Evolutionary conservation across 2,888 invertebrate species (phyloP).

Genomic region (Campopleginae sp.): DNA sequence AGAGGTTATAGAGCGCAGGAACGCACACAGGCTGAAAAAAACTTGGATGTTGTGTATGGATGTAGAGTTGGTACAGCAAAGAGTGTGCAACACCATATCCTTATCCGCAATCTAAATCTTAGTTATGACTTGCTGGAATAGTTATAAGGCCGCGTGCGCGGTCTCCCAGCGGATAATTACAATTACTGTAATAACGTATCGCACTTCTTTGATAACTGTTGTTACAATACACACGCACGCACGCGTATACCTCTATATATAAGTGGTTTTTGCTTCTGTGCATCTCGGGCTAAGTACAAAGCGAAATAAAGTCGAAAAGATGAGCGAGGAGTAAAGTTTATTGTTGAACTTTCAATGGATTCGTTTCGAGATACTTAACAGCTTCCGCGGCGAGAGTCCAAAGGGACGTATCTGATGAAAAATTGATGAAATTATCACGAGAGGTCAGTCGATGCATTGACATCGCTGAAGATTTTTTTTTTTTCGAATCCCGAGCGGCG

Average conservation of each 20-base stretch:
- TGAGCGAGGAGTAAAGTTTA: slow-evolving; percentile 37
- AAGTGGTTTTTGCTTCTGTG: slow-evolving; percentile 43
- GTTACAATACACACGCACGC: slow-evolving; percentile 55
- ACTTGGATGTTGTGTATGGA: slow-evolving; percentile 47
- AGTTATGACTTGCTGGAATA: slow-evolving; percentile 72
- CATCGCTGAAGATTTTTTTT: background rate
- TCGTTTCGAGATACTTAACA: slow-evolving; percentile 54
- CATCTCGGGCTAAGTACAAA: slow-evolving; percentile 9
- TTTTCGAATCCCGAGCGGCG: too few species aligned
- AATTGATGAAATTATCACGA: slow-evolving; percentile 40
- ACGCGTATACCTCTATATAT: slow-evolving; percentile 8
- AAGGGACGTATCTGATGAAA: background rate
- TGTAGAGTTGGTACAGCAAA: slow-evolving; percentile 34
- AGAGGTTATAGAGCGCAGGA: slow-evolving; percentile 63
- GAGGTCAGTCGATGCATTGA: background rate
- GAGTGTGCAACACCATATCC: slow-evolving; percentile 66
- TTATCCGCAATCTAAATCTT: slow-evolving; percentile 76
- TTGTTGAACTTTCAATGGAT: slow-evolving; percentile 56
- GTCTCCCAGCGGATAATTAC: slow-evolving; percentile 71
- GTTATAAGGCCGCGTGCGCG: slow-evolving; percentile 63
- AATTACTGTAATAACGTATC: slow-evolving; percentile 73
- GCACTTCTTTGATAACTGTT: slow-evolving; percentile 71
- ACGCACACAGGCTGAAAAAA: slow-evolving; percentile 37
- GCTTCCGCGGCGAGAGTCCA: background rate
- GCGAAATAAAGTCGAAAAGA: slow-evolving; percentile 31